Evolutionary conservation across 2,113 vertebrate genomes (phyloP), one percentile per base, ranked within the genome.

Genomic region (Todiramphus chloris): DNA sequence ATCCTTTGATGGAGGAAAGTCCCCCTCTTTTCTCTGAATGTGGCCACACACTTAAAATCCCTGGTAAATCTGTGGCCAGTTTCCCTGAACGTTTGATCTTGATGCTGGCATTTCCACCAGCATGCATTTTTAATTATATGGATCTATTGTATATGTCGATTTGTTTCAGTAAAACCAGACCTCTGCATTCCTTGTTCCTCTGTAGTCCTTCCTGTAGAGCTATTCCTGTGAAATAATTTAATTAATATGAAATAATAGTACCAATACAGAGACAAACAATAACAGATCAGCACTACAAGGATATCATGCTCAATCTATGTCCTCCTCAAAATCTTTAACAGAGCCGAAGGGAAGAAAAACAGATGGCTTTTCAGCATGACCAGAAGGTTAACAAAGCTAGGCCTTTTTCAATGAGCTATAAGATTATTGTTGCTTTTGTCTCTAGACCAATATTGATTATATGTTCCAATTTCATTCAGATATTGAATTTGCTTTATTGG

Each of bases 371-470:
- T 48, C 5, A 39, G 17, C 60, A 72, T 84, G 83, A 81, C 64
- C 72, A 78, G 46, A 78, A 90, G 89, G 89, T 94, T 91, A 92
- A 94, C 60, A 95, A 95, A 94, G 73, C 43, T 48, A 60, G 39
- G 50, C 19, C 35, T 78, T 95, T 92, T 87, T 64, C 73, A 87
- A 53, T 31, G 60, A 83, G 37, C 50, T 89, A 13, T n/a, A 58
- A 86, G 72, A 86, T 75, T 81, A 89, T 75, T 91, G 77, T 60
- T 89, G 79, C 89, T 91, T 94, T 91, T 89, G 68, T 75, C 4
- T 1, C 60, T 81, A 84, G 89, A 79, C 39, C 77, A 96, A 95
- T 92, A 96, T 96, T 95, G 87, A 96, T 94, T 89, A 83, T 81
- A 64, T 48, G 83, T 64, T 94, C 58, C 91, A 89, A 39, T 95